These are phyloP conservation scores for Rousettus madagascariensis DNA, from an alignment of 2,797 vertebrate species.

Conservation along the genomic window DNA sequence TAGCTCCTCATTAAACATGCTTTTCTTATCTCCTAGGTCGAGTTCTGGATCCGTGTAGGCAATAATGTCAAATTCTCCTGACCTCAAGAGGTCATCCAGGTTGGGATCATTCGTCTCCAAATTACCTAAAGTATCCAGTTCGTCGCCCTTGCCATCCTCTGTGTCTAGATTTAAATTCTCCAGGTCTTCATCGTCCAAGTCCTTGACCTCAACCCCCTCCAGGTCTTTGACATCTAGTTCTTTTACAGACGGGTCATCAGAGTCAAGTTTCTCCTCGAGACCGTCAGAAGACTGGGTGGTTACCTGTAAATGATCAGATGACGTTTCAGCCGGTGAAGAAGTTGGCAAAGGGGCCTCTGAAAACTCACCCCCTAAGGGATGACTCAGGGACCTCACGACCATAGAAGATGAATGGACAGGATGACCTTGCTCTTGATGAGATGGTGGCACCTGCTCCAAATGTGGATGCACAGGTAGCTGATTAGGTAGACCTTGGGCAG, in stretches of 20 bases:
- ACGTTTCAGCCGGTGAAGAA: constrained; percentile 81
- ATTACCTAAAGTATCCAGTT: constrained; percentile 91
- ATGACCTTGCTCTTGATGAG: constrained; percentile 86
- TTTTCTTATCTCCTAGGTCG: constrained; percentile 95
- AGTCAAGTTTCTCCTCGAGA: constrained; percentile 94
- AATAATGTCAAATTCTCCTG: constrained; percentile 98
- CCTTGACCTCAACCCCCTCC: constrained; percentile 98
- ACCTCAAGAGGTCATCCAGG: constrained; percentile 95
- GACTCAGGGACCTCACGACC: constrained; percentile 90
- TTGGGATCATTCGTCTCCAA: constrained; percentile 98
- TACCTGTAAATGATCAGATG: constrained; percentile 79
- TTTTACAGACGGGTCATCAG: constrained; percentile 94
- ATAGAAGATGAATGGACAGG: constrained; percentile 84
- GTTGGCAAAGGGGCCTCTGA: constrained; percentile 83
- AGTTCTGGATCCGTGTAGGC: constrained; percentile 98
- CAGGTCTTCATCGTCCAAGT: constrained; percentile 97
- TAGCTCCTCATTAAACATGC: constrained; percentile 96
- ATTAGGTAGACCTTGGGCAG: constrained; percentile 80
- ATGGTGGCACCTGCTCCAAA: constrained; percentile 91
- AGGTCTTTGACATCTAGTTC: constrained; percentile 94
- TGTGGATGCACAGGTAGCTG: constrained; percentile 87
- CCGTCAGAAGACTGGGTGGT: constrained; percentile 81
- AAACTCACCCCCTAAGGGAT: constrained; percentile 89
- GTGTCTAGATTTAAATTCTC: constrained; percentile 97
- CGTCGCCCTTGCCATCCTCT: constrained; percentile 95